Percentiles rank a stretch among this genome's conserved stretches.
Evolutionary conservation across 2,113 vertebrate genomes (phyloP).

Genomic region (Anarhynchus alexandrinus): DNA sequence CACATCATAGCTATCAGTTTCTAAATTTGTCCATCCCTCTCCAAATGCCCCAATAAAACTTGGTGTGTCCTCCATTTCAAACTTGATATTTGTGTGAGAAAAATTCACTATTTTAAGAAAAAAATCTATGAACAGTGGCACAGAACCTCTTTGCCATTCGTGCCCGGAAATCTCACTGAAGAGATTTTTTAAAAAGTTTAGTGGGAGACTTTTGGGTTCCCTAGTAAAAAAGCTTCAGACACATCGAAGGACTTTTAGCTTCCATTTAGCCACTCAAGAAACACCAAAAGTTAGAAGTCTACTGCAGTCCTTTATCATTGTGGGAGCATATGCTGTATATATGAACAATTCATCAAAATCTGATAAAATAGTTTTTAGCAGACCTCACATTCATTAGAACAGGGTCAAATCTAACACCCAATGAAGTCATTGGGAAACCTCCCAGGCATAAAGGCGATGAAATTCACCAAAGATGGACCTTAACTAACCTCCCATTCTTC

Average conservation of each 20-base stretch:
- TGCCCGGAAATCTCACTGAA: not conserved
- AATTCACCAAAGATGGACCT: not conserved
- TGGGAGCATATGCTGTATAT: not conserved
- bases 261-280: not conserved
- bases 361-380: not conserved
- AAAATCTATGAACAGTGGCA: fast-evolving
- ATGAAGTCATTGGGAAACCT: not conserved
- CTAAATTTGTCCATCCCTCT: not conserved
- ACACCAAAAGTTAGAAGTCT: not conserved
- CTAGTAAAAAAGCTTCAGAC: not conserved
- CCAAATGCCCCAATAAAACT: not conserved
- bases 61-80: not conserved
- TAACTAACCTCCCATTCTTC: not conserved
- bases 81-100: not conserved
- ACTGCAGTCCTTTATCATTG: not conserved
- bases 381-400: not conserved
- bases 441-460: not conserved
- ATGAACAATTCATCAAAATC: not conserved
- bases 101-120: not conserved
- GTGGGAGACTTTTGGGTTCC: not conserved
- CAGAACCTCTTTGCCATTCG: not conserved
- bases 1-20: not conserved
- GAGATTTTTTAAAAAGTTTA: not conserved
- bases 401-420: not conserved
- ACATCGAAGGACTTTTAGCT: not conserved